phyloP scores from a whole-genome alignment of 2,888 invertebrate species.

The Troides aeacus region DNA sequence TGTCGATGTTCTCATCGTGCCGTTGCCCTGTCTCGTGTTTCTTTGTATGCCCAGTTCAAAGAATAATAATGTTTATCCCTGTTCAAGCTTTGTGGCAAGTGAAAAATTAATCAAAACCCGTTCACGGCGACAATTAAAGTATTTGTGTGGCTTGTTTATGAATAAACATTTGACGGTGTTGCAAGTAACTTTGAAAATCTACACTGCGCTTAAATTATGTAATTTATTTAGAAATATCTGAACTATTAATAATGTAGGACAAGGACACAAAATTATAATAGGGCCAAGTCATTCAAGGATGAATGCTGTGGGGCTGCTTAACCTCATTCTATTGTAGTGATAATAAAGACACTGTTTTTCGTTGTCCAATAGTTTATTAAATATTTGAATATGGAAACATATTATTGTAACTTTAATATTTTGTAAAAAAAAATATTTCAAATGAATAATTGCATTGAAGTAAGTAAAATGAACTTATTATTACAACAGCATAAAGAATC shows the following conservation, averaged over 20 bases:
- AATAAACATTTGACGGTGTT: slow-evolving; percentile 23
- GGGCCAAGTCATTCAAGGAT: slow-evolving; percentile 9
- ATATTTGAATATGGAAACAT: background rate
- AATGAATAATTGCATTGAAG: no score
- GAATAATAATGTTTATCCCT: slow-evolving; percentile 6
- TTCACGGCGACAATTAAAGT: background rate
- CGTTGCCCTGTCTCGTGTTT: slow-evolving; percentile 11
- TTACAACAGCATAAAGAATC: slow-evolving; percentile 6
- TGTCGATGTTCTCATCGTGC: slow-evolving; percentile 19
- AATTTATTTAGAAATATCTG: slow-evolving; percentile 26
- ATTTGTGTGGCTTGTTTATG: slow-evolving; percentile 20
- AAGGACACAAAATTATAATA: slow-evolving; percentile 20
- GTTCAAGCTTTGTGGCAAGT: background rate
- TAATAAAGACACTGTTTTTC: background rate
- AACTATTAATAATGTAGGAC: slow-evolving; percentile 15
- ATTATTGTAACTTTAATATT: no score
- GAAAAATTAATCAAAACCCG: slow-evolving; percentile 1
- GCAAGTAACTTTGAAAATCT: slow-evolving; percentile 19
- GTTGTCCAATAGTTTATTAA: background rate
- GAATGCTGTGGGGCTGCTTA: slow-evolving; percentile 8
- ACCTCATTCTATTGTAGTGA: slow-evolving; percentile 15
- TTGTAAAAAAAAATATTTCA: no score
- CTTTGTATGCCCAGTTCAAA: slow-evolving; percentile 4
- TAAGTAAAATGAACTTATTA: slow-evolving; percentile 2
- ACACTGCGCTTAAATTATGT: slow-evolving; percentile 21